Evolutionary conservation across 2,797 vertebrate genomes (phyloP).

Genomic region (Schizothorax lantsangensis): DNA sequence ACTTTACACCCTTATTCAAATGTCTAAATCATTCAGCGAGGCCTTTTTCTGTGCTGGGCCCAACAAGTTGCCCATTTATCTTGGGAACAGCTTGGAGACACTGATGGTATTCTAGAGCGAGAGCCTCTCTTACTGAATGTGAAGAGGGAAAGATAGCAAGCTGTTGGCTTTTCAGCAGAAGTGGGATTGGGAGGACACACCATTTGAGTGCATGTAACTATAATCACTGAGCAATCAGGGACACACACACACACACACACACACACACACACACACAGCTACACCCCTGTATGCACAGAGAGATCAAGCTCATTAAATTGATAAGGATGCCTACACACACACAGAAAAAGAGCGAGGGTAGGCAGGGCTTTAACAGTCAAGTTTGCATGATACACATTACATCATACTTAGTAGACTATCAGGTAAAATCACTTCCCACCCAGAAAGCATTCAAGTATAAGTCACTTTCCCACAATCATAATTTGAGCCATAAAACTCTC

Average conservation of each 20-base stretch:
- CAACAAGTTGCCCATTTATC: slow-evolving; percentile 21
- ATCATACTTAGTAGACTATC: background rate
- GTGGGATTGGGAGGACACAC: slow-evolving; percentile 36
- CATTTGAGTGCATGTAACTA: slow-evolving; percentile 35
- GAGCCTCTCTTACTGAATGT: slow-evolving; percentile 23
- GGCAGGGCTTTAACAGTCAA: background rate
- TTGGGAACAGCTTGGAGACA: slow-evolving; percentile 18
- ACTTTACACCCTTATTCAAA: slow-evolving; percentile 20
- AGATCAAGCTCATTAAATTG: slow-evolving; percentile 47
- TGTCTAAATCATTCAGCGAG: background rate
- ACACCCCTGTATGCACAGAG: slow-evolving; percentile 24
- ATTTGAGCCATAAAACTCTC: slow-evolving; percentile 26
- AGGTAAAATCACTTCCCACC: slow-evolving; percentile 14
- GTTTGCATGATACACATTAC: slow-evolving; percentile 8
- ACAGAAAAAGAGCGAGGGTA: slow-evolving; percentile 4
- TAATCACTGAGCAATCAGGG: slow-evolving; percentile 49
- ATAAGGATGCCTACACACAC: slow-evolving; percentile 29
- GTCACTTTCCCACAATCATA: slow-evolving; percentile 15
- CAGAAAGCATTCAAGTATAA: slow-evolving; percentile 13
- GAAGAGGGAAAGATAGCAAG: slow-evolving; percentile 30
- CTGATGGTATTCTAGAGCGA: slow-evolving; percentile 29
- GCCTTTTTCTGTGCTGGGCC: background rate
- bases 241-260: background rate
- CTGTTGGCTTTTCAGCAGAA: slow-evolving; percentile 31
- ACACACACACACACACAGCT: background rate